phyloP scores from a whole-genome alignment of 2,113 vertebrate genomes.

The Ictidomys tridecemlineatus region DNA sequence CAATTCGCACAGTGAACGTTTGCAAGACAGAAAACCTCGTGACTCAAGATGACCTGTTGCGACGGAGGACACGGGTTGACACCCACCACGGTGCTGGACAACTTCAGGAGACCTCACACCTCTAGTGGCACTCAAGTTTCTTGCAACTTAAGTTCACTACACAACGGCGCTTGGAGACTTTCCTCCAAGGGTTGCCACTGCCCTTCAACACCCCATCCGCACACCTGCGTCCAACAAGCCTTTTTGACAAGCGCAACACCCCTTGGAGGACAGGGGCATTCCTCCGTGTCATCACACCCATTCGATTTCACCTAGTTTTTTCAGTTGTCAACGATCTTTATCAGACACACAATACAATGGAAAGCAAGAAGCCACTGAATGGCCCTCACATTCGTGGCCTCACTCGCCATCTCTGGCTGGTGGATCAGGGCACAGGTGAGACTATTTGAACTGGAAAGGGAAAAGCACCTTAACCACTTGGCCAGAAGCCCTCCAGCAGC shows the following conservation, averaged over 20 bases:
- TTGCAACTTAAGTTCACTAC: not conserved
- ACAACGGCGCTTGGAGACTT: not conserved
- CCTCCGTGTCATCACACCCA: not conserved
- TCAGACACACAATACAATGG: not conserved
- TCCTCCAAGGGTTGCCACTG: not conserved
- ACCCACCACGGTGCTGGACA: too few species aligned
- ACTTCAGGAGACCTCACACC: not conserved
- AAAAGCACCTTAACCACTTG: not conserved
- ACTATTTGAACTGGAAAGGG: fast-evolving
- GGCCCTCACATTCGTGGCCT: not conserved
- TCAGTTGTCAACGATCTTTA: not conserved
- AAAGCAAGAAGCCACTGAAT: not conserved
- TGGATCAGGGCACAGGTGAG: not conserved
- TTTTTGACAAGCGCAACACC: not conserved
- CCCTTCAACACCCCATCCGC: not conserved
- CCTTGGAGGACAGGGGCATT: fast-evolving
- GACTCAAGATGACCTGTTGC: not conserved
- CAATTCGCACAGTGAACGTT: not conserved
- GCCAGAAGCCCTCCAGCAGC: not conserved
- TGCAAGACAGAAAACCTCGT: not conserved
- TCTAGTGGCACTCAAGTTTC: not conserved
- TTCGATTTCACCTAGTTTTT: not conserved
- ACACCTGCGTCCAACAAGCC: not conserved
- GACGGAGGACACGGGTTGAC: not conserved
- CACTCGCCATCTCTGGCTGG: not conserved